These are phyloP conservation scores for Myripristis jacobus DNA, from an alignment of 2,797 vertebrate genomes.

Conservation along the genomic window DNA sequence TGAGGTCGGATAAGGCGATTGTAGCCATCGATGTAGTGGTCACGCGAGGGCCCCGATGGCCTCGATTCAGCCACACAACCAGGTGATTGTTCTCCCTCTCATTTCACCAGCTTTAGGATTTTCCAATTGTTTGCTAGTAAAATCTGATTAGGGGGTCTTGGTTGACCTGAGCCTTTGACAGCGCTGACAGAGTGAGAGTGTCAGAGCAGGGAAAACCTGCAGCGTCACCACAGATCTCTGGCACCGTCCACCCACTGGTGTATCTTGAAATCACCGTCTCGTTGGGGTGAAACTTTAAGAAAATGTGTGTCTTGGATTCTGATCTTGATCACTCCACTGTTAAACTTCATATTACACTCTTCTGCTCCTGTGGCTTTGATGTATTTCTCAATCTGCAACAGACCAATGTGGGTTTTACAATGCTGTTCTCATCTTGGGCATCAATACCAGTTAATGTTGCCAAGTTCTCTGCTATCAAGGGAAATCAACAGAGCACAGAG, in stretches of 20 bases:
- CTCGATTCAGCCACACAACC: constrained; percentile 55
- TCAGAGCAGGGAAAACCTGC: constrained; percentile 7
- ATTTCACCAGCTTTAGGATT: constrained; percentile 57
- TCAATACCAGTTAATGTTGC: not conserved
- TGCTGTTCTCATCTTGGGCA: not conserved
- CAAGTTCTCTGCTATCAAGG: constrained; percentile 1
- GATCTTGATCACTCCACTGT: too few relatives aligned
- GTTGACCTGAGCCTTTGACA: constrained; percentile 52
- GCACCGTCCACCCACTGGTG: not conserved
- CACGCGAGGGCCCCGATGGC: constrained; percentile 48
- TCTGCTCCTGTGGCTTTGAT: not conserved
- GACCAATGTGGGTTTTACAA: not conserved
- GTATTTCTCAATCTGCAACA: not conserved
- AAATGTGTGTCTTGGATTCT: not conserved
- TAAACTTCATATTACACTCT: too few relatives aligned
- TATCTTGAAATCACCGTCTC: not conserved
- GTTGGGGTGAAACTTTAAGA: not conserved
- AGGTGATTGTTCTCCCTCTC: constrained; percentile 70
- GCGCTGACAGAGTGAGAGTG: constrained; percentile 54
- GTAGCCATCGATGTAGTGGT: constrained; percentile 32
- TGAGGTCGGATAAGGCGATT: constrained; percentile 55
- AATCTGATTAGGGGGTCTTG: constrained; percentile 69
- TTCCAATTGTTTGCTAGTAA: constrained; percentile 55
- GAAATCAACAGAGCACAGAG: not conserved
- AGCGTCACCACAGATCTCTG: constrained; percentile 14